These are phyloP conservation scores for Aspidiotus destructor DNA, from an alignment of 2,888 invertebrate genomes.

Conservation along the genomic window DNA sequence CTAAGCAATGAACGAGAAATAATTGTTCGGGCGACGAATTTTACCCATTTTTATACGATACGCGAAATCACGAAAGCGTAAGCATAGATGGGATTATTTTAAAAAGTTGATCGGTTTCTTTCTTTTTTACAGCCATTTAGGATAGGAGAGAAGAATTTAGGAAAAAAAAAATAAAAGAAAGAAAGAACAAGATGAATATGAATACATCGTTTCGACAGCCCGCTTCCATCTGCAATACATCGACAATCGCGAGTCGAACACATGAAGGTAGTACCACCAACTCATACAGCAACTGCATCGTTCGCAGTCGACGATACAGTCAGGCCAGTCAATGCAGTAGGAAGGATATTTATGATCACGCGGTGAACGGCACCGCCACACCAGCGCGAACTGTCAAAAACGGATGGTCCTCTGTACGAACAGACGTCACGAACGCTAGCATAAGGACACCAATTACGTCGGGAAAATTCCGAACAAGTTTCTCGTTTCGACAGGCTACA, in stretches of 20 bases:
- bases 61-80: too few relatives aligned
- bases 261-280: neutral
- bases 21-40: too few relatives aligned
- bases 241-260: neutral
- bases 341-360: neutral
- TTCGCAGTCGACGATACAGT: slow-evolving; percentile 3
- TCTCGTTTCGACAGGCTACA: slow-evolving; percentile 19
- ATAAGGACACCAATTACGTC: slow-evolving; percentile 17
- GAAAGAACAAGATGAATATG: neutral
- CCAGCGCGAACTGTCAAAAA: neutral
- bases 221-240: neutral
- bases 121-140: too few relatives aligned
- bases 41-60: too few relatives aligned
- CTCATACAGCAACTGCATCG: slow-evolving; percentile 7
- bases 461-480: slow-evolving; percentile 26
- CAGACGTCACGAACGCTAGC: slow-evolving; percentile 19
- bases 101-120: too few relatives aligned
- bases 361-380: neutral
- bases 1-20: too few relatives aligned
- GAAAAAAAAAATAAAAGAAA: too few relatives aligned
- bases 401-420: slow-evolving; percentile 9
- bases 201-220: slow-evolving; percentile 2
- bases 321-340: neutral
- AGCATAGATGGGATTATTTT: too few relatives aligned
- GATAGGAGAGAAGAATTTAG: too few relatives aligned